These are phyloP conservation scores for Sarcophaga caerulescens DNA, from an alignment of 2,888 invertebrate genomes.

Conservation along the genomic window DNA sequence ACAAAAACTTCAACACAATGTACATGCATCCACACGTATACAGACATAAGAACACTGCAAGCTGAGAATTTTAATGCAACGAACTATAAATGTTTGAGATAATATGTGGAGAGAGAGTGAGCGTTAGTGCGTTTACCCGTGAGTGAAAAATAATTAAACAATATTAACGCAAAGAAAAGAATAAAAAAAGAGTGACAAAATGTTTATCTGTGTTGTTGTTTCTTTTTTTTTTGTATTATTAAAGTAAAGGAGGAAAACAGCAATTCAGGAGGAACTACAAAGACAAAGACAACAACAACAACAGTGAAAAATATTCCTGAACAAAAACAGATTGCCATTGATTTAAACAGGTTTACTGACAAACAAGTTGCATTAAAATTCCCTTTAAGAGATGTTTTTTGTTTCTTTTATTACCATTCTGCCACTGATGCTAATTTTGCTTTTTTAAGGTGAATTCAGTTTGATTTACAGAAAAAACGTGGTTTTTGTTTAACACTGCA, in stretches of 20 bases:
- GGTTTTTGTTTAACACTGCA: too few relatives aligned
- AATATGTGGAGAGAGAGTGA: background rate
- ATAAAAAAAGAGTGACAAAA: constrained; percentile 47
- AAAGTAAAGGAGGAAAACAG: constrained; percentile 12
- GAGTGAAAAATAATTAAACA: background rate
- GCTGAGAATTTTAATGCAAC: too few relatives aligned
- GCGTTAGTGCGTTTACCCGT: too few relatives aligned
- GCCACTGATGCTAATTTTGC: background rate
- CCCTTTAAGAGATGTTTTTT: background rate
- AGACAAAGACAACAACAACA: background rate
- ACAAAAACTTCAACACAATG: too few relatives aligned
- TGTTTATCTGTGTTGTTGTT: constrained; percentile 11
- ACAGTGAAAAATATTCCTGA: background rate
- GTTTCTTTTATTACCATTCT: background rate
- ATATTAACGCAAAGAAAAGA: background rate
- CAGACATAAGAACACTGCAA: too few relatives aligned
- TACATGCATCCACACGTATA: too few relatives aligned
- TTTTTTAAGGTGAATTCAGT: background rate
- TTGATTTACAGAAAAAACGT: too few relatives aligned
- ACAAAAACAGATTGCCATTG: constrained; percentile 43
- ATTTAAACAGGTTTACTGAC: constrained; percentile 60
- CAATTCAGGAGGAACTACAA: too few relatives aligned
- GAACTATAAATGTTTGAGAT: too few relatives aligned
- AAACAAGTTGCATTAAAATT: constrained; percentile 37
- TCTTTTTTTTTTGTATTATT: background rate